Evolutionary conservation across 2,113 vertebrate species (phyloP), one percentile per base, ranked within the genome.

Genomic region (Guaruba guarouba): DNA sequence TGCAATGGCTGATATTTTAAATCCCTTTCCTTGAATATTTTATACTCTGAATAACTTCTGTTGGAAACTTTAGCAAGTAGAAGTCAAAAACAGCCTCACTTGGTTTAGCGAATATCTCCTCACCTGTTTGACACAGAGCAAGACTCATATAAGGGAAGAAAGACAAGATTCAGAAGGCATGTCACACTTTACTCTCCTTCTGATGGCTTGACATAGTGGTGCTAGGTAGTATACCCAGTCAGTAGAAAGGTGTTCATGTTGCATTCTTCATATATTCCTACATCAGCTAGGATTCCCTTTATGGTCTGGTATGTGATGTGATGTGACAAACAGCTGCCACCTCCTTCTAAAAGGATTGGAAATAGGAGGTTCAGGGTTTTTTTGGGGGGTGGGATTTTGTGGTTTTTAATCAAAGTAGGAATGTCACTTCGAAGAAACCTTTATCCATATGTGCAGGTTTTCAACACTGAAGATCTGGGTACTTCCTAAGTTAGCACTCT

Each of bases 21-120:
- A 87, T 95, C 46, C 10, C 31, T 63, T 76, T 79, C 82, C 17
- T 70, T 90, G 44, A 92, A 90, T 92, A 96, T 88, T 74, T 91
- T 87, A 86, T 28, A 61, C 11, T 41, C 49, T 59, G 87, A 74
- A 54, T 79, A 90, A 79, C 29, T 91, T 62, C 10, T 86, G 17
- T 66, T 67, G 43, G 62, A 92, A 68, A 79, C 19, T 71, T 86
- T 37, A 70, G 6, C 46, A 66, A 81, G 46, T 52, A 61, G 76
- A 39, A 82, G 22, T 31, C 25, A 62, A 82, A n/a, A 89, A 3
- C 7, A 41, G 12, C 11, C 52, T 89, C 44, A 17, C 31, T 93
- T 46, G 16, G 78, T 94, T 93, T 48, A 78, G n/a, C 19, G 46
- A 71, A 14, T 31, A 10, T 37, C 51, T 87, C 31, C 52, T 75